phyloP scores from a whole-genome alignment of 2,113 vertebrate genomes.

The Azemiops feae region DNA sequence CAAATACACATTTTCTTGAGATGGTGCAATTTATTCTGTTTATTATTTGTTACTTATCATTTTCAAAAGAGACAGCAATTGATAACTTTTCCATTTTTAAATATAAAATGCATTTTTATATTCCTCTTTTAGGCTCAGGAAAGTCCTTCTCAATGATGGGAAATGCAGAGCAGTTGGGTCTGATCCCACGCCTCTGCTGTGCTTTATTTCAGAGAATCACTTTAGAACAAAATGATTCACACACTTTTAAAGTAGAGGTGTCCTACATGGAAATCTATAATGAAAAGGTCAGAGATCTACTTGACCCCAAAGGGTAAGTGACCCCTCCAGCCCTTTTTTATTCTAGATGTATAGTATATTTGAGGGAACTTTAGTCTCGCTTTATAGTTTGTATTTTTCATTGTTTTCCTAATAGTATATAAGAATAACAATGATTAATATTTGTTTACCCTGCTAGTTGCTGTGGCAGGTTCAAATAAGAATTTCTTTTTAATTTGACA shows the following conservation, averaged over 20 bases:
- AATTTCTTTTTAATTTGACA: background rate
- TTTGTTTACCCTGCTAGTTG: background rate
- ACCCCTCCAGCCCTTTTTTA: background rate
- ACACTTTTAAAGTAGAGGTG: slow-evolving; percentile 95
- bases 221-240: slow-evolving; percentile 80
- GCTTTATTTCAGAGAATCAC: slow-evolving; percentile 93
- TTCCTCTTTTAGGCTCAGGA: slow-evolving; percentile 84
- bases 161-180: slow-evolving; percentile 90
- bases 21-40: background rate
- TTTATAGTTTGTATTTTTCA: background rate
- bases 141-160: slow-evolving; percentile 99
- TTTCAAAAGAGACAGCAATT: background rate
- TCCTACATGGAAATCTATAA: slow-evolving; percentile 99
- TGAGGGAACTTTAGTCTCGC: background rate
- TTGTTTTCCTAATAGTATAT: background rate
- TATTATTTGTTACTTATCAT: background rate
- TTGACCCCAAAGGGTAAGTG: slow-evolving; percentile 98
- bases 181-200: slow-evolving; percentile 96
- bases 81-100: slow-evolving; percentile 6
- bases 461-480: background rate
- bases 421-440: background rate
- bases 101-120: slow-evolving; percentile 10
- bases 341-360: background rate
- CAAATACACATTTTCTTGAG: background rate
- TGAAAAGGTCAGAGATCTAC: slow-evolving; percentile 95